Conservation (phyloP, 2,888 invertebrate genomes). For the Himalopsyche kuldschensis region DNA sequence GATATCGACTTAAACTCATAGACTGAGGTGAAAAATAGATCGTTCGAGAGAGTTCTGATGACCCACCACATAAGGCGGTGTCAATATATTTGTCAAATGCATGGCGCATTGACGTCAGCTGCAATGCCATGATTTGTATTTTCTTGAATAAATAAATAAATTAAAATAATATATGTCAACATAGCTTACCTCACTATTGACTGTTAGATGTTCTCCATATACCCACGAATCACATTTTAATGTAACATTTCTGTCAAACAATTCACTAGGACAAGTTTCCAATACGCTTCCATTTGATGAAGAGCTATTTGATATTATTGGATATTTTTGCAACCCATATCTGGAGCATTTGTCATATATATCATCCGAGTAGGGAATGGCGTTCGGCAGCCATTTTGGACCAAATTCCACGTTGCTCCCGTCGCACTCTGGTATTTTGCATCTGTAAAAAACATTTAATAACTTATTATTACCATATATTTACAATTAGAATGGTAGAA, state of each 20-base stretch:
- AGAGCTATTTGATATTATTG: conserved; percentile 12
- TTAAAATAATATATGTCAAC: neutral
- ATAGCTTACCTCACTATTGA: conserved; percentile 63
- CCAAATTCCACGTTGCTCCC: conserved; percentile 43
- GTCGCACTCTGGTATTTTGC: conserved; percentile 50
- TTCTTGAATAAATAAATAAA: too few species aligned
- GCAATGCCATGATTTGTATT: too few species aligned
- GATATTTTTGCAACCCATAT: conserved; percentile 42
- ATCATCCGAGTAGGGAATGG: conserved; percentile 50
- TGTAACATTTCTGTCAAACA: conserved; percentile 47
- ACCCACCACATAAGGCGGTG: too few species aligned
- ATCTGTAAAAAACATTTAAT: conserved; percentile 45
- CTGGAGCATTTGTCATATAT: conserved; percentile 52
- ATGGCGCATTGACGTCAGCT: too few species aligned
- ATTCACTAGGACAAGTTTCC: conserved; percentile 47
- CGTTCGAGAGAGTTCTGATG: too few species aligned
- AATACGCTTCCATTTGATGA: conserved; percentile 9
- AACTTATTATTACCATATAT: too few species aligned
- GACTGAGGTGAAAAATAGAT: too few species aligned
- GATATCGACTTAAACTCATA: too few species aligned
- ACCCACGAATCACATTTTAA: conserved; percentile 56
- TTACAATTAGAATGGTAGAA: too few species aligned
- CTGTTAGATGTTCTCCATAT: conserved; percentile 63
- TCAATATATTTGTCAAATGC: too few species aligned
- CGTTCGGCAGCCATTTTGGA: conserved; percentile 55